Base-by-base conservation (phyloP, 2,888 invertebrate genomes). In the Corbicula japonica region DNA sequence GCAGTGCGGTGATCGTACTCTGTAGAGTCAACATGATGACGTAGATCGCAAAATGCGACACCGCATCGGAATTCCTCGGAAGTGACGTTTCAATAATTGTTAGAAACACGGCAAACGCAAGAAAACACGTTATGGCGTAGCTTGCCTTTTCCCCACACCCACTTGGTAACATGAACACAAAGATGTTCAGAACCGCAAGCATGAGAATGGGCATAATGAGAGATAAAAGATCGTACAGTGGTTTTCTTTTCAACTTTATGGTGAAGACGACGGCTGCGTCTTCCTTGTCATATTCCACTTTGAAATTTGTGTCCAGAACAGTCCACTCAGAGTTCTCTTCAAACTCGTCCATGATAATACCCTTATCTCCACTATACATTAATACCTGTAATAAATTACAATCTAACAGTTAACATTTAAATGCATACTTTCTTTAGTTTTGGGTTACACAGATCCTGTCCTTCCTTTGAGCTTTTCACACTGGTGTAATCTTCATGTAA, bases 91-190 rank as follows among this genome's bases (percentile, higher is more conserved):
- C 38, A 21, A 65, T 35, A 12, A 65, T 65, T 52, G 65, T 65
- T 15, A 65, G 35, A 34, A 65, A 65, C 2, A 65, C 48, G 18
- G 65, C 48, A n/a, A 65, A 50, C 6, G 65, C 26, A 12, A 65
- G 34, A 30, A 65, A 65, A 10, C 48, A 48, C 5, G 65, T 65
- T 8, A 65, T 21, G 8, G 65, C 65, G 35, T 65, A 65, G 34
- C 65, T 32, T 10, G 48, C 50, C 26, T 65, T 65, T 48, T 65
- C 65, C 12, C 65, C 65, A 18, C 46, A 34, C 15, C 44, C 48
- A 15, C 34, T 30, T 2, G 65, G 65, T 6, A 65, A 26, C 26
- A 28, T 15, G 32, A 65, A 65, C 23, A 50, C 50, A 18, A 48
- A 34, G 30, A 65, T n/a, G n/a, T 50, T 65, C 21, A 65, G 26